Conservation (phyloP, 2,113 vertebrate genomes). For the Neodon shergylaensis region DNA sequence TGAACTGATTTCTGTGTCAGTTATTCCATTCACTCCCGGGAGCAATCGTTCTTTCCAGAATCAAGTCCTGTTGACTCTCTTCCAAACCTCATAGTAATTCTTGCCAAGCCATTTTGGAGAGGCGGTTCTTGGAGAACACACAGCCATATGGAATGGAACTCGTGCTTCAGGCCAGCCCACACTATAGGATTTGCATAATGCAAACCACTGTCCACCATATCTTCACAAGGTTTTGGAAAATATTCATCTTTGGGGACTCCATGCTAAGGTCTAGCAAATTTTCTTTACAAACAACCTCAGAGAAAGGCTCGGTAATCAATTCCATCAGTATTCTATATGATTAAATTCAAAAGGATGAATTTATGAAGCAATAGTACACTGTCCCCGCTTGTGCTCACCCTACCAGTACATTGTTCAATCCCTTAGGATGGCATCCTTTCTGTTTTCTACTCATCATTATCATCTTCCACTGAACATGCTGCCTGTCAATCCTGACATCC, state of each 20-base stretch:
- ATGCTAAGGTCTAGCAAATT: background rate
- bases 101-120: background rate
- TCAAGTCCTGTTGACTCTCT: slow-evolving; percentile 13
- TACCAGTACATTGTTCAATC: accelerated
- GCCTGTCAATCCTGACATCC: background rate
- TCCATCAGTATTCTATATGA: background rate
- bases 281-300: background rate
- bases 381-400: accelerated
- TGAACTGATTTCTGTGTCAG: background rate
- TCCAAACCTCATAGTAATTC: slow-evolving; percentile 11
- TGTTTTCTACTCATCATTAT: background rate
- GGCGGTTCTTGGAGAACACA: background rate
- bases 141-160: background rate
- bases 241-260: background rate
- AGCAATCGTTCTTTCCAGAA: background rate
- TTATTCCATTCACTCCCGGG: slow-evolving; percentile 31
- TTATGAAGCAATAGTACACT: background rate
- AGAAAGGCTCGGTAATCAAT: background rate
- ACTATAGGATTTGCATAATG: background rate
- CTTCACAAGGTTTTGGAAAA: background rate
- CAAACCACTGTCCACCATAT: background rate
- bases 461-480: background rate
- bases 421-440: accelerated
- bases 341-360: background rate
- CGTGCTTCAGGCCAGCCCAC: background rate